Conservation (phyloP, 2,888 invertebrate genomes). For the Aphodius granarius region DNA sequence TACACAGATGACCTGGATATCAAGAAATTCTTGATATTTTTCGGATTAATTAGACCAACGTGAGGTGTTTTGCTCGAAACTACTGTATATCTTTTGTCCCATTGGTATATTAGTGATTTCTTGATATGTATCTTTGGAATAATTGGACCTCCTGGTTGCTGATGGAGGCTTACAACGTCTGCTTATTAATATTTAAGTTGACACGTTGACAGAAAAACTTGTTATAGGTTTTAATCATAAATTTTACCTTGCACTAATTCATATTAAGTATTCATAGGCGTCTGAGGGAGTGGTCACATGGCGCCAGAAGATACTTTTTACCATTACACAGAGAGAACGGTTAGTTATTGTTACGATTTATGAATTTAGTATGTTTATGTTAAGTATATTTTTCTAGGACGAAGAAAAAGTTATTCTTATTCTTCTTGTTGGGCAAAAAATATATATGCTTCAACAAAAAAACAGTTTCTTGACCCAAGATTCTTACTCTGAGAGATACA, state of each 20-base stretch:
- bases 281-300: background rate
- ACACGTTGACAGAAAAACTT: background rate
- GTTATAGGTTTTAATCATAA: background rate
- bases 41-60: background rate
- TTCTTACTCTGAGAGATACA: too few relatives aligned
- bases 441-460: too few relatives aligned
- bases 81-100: background rate
- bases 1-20: too few relatives aligned
- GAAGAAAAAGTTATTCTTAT: too few relatives aligned
- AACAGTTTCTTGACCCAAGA: too few relatives aligned
- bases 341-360: too few relatives aligned
- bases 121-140: background rate
- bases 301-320: background rate
- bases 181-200: background rate
- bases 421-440: too few relatives aligned
- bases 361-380: too few relatives aligned
- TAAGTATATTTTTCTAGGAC: too few relatives aligned
- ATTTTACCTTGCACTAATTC: background rate
- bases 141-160: background rate
- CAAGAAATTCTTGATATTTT: too few relatives aligned
- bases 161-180: background rate
- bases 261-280: background rate
- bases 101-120: background rate
- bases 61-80: background rate
- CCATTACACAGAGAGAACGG: too few relatives aligned